Percentiles rank a stretch among this genome's conserved stretches.
phyloP scores from a whole-genome alignment of 2,888 invertebrate genomes.

The Eurois occulta region DNA sequence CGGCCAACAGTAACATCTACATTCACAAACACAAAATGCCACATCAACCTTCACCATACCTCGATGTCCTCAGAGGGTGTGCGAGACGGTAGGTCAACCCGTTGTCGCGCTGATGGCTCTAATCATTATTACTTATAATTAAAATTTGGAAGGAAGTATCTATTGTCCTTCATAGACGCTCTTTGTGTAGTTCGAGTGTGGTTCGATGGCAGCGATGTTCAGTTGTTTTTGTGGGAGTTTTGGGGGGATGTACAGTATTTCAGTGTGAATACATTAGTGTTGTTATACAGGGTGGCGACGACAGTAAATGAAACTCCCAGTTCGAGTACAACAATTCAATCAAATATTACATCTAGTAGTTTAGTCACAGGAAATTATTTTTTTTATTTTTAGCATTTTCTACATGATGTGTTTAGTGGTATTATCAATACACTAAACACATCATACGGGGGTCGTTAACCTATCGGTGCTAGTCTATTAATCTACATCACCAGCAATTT shows the following conservation, averaged over 20 bases:
- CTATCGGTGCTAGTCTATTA: too few species aligned
- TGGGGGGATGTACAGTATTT: neutral
- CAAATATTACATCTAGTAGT: too few species aligned
- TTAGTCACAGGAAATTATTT: too few species aligned
- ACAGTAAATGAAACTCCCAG: neutral
- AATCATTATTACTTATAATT: slow-evolving; percentile 89
- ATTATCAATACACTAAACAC: too few species aligned
- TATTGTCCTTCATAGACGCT: slow-evolving; percentile 72
- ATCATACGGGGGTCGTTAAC: too few species aligned
- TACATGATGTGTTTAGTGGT: too few species aligned
- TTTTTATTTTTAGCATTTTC: too few species aligned
- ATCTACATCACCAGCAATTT: too few species aligned
- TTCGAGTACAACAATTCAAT: too few species aligned
- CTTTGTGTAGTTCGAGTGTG: slow-evolving; percentile 56
- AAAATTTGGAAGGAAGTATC: slow-evolving; percentile 84
- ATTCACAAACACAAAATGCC: slow-evolving; percentile 63
- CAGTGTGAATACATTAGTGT: neutral
- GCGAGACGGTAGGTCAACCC: slow-evolving; percentile 84
- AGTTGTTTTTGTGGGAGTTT: slow-evolving; percentile 9
- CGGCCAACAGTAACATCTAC: neutral
- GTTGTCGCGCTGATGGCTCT: slow-evolving; percentile 87
- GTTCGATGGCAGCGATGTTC: slow-evolving; percentile 16
- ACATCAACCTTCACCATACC: slow-evolving; percentile 67
- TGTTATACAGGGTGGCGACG: neutral
- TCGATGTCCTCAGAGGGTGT: slow-evolving; percentile 80